Conservation (phyloP, 1,140 invertebrate genomes). For the Leptestheria dahalacensis region DNA sequence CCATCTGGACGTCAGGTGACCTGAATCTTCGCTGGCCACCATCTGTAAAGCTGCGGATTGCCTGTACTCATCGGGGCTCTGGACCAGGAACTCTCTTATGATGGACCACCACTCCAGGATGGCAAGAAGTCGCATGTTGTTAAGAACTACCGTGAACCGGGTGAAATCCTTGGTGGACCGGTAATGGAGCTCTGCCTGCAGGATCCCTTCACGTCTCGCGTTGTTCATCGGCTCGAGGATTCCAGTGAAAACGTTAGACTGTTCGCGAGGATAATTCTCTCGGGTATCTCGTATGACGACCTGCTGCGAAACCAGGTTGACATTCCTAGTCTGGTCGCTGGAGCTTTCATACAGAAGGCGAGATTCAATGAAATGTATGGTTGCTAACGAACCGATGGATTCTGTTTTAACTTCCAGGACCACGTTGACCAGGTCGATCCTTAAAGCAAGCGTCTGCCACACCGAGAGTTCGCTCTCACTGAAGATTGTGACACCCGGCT, state of each 20-base stretch:
- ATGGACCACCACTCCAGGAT: slow-evolving; percentile 87
- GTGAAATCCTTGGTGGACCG: slow-evolving; percentile 29
- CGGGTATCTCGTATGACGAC: slow-evolving; percentile 73
- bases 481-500: slow-evolving; percentile 8
- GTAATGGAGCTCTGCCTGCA: slow-evolving; percentile 75
- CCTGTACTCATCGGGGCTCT: slow-evolving; percentile 12
- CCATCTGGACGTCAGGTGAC: background rate
- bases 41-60: background rate
- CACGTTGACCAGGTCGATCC: slow-evolving; percentile 75
- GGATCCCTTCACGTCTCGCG: slow-evolving; percentile 35
- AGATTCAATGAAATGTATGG: slow-evolving; percentile 84
- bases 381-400: slow-evolving; percentile 51
- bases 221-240: slow-evolving; percentile 58
- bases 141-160: slow-evolving; percentile 77
- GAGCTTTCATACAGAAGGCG: slow-evolving; percentile 64
- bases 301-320: slow-evolving; percentile 83
- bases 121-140: slow-evolving; percentile 88
- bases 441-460: slow-evolving; percentile 62
- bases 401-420: slow-evolving; percentile 46
- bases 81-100: slow-evolving; percentile 59
- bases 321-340: slow-evolving; percentile 75
- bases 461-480: slow-evolving; percentile 18
- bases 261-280: background rate
- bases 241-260: slow-evolving; percentile 70
- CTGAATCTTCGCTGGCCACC: background rate